Percentiles rank a stretch among this genome's conserved stretches.
Evolutionary conservation across 2,797 vertebrate species (phyloP).

Genomic region (Chiroxiphia lanceolata): DNA sequence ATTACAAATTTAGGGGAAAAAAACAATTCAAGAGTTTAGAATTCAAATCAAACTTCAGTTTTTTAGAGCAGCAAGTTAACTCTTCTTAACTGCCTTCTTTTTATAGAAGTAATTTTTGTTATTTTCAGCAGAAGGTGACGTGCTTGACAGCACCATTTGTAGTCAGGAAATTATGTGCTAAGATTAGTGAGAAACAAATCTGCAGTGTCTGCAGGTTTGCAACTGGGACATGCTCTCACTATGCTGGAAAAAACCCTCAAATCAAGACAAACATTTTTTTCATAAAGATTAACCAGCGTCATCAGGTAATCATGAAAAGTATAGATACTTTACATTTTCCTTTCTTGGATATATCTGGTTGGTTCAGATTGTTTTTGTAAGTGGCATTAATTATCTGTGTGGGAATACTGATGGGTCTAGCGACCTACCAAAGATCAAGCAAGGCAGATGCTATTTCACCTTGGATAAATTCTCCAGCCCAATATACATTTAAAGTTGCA

Average conservation of each 20-base stretch:
- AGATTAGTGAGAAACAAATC: neutral
- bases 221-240: neutral
- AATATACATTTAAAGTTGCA: neutral
- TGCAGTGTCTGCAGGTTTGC: neutral
- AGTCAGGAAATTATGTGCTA: neutral
- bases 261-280: neutral
- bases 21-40: neutral
- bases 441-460: neutral
- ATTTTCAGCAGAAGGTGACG: conserved; percentile 17
- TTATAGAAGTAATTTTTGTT: neutral
- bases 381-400: neutral
- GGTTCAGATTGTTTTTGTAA: neutral
- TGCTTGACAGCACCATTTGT: conserved; percentile 1
- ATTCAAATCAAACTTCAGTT: neutral
- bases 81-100: neutral
- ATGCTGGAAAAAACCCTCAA: neutral
- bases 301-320: neutral
- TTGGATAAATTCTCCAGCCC: neutral
- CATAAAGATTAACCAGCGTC: neutral
- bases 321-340: neutral
- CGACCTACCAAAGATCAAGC: conserved; percentile 48
- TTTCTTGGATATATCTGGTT: neutral
- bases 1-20: neutral
- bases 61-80: neutral
- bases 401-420: neutral